Evolutionary conservation across 1,140 invertebrate genomes (phyloP).

Genomic region (Schmidtea mediterranea): DNA sequence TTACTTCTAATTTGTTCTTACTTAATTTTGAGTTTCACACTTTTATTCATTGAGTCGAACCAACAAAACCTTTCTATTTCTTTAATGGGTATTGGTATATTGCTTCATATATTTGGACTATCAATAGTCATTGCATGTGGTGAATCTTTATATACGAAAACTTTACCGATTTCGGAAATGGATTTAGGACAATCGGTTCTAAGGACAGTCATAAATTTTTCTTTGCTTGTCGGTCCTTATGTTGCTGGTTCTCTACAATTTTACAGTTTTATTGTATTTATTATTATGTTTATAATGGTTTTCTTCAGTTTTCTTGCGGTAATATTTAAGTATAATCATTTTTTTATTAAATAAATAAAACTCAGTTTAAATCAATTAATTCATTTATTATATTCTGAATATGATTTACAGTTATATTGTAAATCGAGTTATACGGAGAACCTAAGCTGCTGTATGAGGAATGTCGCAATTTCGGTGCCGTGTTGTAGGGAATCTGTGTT

Average conservation of each 20-base stretch:
- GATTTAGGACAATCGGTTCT: not conserved
- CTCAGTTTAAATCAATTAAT: too few relatives aligned
- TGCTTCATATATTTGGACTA: not conserved
- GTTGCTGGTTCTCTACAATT: not conserved
- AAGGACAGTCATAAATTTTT: not conserved
- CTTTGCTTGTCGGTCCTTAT: not conserved
- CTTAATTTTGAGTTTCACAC: not conserved
- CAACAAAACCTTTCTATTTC: not conserved
- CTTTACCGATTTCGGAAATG: not conserved
- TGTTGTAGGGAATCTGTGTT: too few relatives aligned
- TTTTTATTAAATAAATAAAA: too few relatives aligned
- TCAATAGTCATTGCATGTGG: not conserved
- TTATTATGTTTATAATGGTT: not conserved
- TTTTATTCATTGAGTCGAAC: not conserved
- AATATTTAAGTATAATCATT: too few relatives aligned
- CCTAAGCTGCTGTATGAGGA: too few relatives aligned
- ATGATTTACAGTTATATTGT: too few relatives aligned
- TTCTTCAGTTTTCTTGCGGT: too few relatives aligned
- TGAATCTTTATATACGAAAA: conserved; percentile 2
- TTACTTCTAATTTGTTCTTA: not conserved
- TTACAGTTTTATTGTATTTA: not conserved
- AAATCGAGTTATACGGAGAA: too few relatives aligned
- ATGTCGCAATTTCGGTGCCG: too few relatives aligned
- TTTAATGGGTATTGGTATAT: not conserved
- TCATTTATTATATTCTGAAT: too few relatives aligned